Base-by-base conservation (phyloP, 1,140 invertebrate genomes). In the Cryptotermes secundus region DNA sequence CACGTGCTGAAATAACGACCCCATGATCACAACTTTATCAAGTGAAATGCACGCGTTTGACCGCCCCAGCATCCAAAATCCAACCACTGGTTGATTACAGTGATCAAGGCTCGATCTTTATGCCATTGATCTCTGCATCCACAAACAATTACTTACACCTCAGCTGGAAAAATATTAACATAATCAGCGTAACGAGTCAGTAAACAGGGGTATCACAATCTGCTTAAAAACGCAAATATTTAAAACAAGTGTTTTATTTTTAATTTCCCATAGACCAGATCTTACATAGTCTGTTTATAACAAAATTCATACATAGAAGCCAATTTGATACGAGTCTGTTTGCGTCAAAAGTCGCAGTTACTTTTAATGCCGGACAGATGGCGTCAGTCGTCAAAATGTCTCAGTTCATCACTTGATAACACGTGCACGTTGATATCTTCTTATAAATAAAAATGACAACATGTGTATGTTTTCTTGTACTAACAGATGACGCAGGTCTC, bases 91-190 rank as follows among this genome's bases (percentile, higher is more conserved):
- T 31, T 72, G 59, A 72, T 72, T 72, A 72, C 59, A 72, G 59
- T 72, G 26, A n/a, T 72, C 59, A 72, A 31, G 26, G 6, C 14
- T 72, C n/a, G 59, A 72, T 72, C 59, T 6, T 6, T 10, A 72
- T 31, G n/a, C 59, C n/a, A 72, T 72, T n/a, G 31, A 72, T 72
- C 59, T 72, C 14, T 72, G 31, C 31, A 72, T 31, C 59, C 59
- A 72, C n/a, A 72, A 72, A 72, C 59, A 72, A 72, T 72, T 72
- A 72, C 31, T 72, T 26, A 72, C 59, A 72, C 59, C 59, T n/a
- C 59, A 72, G 59, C 59, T 31, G 6, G 59, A 72, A 49, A 6
- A 26, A 31, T 26, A 9, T 4, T 7, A 9, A 31, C 59, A 31
- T 31, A 72, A 72, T 72, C 59, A 72, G 59, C 59, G 59, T 72